Evolutionary conservation across 2,113 vertebrate species (phyloP), one percentile per base, ranked within the genome.

Genomic region (Lipophrys pholis): DNA sequence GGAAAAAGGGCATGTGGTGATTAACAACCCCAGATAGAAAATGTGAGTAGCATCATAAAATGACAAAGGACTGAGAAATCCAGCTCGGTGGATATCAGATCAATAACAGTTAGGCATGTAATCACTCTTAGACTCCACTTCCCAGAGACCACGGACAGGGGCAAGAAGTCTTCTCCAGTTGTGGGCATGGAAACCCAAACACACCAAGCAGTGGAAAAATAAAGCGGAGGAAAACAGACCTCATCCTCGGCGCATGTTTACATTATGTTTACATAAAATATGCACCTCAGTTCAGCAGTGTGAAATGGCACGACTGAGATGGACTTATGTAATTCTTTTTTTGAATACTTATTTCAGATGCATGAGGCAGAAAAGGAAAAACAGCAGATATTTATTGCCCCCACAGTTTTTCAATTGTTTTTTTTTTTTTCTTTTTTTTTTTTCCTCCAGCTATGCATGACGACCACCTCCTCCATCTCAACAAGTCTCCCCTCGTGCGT

Each of bases 311-410:
- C 43, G 63, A 42, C 59, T 38, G 49, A 56, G 54, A 62, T 78
- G 56, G 76, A 82, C 58, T 8, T 50, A 45, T 72, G 63, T 65
- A 48, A 67, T 73, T 73, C 55, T 53, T 55, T 41, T 46, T 39
- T 39, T 59, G 79, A 74, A 76, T 54, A 65, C 52, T 73, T 57
- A 78, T 65, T 49, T 56, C 38, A 16, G 48, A 73, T 43, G 6
- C 48, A 36, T 17, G 54, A 46, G 12, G 43, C 56, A 42, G 54
- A 49, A 54, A 60, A 21, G 75, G 55, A 61, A 57, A 80, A 81
- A 62, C 30, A 53, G 40, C 12, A 40, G 51, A 82, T 70, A 83
- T 87, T 81, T 87, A 85, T 81, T 69, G 63, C 76, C 15, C 9
- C 56, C 39, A 2, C 69, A 50, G 55, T 67, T 64, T 65, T 66